phyloP scores from a whole-genome alignment of 2,888 invertebrate species.

The Dorcus hopei region DNA sequence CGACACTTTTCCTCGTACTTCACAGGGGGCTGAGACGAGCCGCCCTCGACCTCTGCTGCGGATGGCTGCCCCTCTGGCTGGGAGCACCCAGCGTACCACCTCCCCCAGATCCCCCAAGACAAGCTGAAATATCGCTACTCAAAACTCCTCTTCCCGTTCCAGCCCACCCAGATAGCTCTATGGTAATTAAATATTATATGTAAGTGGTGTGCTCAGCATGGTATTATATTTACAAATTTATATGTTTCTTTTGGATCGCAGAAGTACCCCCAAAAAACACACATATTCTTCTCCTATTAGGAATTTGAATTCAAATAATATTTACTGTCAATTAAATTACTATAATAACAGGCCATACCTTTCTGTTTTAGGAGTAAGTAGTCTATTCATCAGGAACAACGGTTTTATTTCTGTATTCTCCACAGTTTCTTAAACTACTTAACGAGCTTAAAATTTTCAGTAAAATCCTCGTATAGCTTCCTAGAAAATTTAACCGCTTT shows the following conservation, averaged over 20 bases:
- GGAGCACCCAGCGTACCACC: conserved; percentile 52
- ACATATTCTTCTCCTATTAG: no score
- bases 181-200: conserved; percentile 56
- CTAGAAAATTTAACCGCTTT: no score
- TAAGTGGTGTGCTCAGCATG: conserved; percentile 48
- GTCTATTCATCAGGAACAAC: no score
- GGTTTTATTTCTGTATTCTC: no score
- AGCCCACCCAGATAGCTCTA: conserved; percentile 52
- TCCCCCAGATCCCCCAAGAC: conserved; percentile 59
- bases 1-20: conserved; percentile 73
- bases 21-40: conserved; percentile 74
- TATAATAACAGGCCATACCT: no score
- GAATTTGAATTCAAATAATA: no score
- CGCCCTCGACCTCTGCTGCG: conserved; percentile 71
- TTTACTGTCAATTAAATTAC: no score
- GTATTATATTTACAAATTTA: conserved; percentile 22
- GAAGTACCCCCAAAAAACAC: no score
- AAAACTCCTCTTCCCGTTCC: conserved; percentile 60
- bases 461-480: no score
- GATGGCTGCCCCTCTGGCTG: conserved; percentile 51
- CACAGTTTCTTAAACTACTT: no score
- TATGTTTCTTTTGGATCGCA: background rate
- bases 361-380: no score
- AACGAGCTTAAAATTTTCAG: no score
- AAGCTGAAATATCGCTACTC: conserved; percentile 59